A percentile compares a stretch with the other conserved stretches of the same genome.
Conservation (phyloP, 1,140 invertebrate species). For the Lepidurus arcticus region DNA sequence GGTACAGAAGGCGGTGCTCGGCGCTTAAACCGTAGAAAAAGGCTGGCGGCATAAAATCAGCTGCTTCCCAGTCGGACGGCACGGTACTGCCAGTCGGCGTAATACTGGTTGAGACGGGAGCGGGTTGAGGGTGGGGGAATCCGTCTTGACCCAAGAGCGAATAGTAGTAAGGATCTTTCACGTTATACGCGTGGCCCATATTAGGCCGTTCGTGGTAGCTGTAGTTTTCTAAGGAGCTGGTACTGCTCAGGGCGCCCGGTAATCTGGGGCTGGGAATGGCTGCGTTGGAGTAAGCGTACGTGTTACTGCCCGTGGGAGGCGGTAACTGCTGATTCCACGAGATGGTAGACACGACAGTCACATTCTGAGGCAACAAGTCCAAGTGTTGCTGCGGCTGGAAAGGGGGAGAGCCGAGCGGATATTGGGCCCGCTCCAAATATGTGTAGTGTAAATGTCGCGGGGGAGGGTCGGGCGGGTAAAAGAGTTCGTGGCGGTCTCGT, state of each 20-base stretch:
- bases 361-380: constrained; percentile 1
- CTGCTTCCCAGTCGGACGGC: not conserved
- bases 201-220: not conserved
- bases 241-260: too few relatives aligned
- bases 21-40: not conserved
- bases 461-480: not conserved
- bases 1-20: not conserved
- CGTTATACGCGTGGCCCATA: not conserved
- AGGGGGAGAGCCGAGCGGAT: not conserved
- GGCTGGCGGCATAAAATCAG: not conserved
- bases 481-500: not conserved
- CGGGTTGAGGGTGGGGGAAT: not conserved
- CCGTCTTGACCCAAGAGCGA: not conserved
- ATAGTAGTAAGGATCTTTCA: not conserved
- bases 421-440: not conserved
- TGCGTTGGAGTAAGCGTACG: not conserved
- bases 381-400: not conserved
- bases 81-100: not conserved
- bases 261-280: not conserved
- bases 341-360: not conserved
- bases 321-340: not conserved
- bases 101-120: not conserved
- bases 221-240: not conserved
- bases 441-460: constrained; percentile 14
- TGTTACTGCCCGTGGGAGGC: not conserved